Percentiles rank a stretch among this genome's conserved stretches.
Conservation (phyloP, 2,797 vertebrate species). For the Anas bahamensis region DNA sequence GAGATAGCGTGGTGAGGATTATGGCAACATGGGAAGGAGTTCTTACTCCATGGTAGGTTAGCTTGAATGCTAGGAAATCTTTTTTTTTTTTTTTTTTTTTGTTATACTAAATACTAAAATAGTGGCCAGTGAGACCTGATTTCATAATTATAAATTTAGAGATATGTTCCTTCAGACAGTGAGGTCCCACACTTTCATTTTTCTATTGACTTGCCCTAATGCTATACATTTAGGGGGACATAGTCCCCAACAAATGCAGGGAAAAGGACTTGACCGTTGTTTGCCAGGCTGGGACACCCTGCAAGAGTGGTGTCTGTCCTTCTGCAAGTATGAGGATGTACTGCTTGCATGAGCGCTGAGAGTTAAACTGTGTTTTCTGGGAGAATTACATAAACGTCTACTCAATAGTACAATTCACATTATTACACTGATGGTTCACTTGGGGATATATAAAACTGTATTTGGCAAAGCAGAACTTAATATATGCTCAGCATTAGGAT, state of each 20-base stretch:
- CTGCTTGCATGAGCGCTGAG: neutral
- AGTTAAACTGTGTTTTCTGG: neutral
- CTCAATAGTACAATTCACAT: neutral
- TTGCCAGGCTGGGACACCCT: neutral
- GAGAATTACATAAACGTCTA: neutral
- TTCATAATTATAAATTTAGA: neutral
- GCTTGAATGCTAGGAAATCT: neutral
- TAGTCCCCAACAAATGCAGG: neutral
- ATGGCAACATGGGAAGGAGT: neutral
- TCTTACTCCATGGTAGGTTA: neutral
- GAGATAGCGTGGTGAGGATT: neutral
- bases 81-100: rapidly evolving
- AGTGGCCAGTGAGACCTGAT: neutral
- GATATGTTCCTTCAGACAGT: neutral
- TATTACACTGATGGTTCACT: neutral
- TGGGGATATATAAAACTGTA: neutral
- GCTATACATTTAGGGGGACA: neutral
- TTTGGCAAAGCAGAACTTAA: neutral
- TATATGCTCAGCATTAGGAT: neutral
- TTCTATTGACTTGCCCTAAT: neutral
- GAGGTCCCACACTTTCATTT: neutral
- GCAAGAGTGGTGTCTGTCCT: neutral
- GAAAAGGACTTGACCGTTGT: neutral
- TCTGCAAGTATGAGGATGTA: neutral
- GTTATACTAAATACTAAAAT: neutral